A percentile compares a stretch with the other conserved stretches of the same genome.
Evolutionary conservation across 2,888 invertebrate genomes (phyloP).

Genomic region (Eledone cirrhosa): DNA sequence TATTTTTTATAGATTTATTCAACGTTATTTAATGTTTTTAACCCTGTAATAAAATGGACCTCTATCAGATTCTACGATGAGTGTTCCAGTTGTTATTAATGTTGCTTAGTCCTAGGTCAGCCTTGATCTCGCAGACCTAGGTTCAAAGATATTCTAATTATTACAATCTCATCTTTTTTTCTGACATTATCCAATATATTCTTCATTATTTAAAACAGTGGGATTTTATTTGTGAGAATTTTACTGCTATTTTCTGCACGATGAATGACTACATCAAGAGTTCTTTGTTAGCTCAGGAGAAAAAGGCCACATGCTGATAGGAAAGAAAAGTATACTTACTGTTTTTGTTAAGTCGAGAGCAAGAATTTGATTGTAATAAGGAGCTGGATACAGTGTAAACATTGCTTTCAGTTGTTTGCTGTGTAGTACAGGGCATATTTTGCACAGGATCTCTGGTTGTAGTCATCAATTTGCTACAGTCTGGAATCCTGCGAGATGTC

Average conservation of each 20-base stretch:
- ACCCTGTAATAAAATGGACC: no score
- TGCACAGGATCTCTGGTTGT: neutral
- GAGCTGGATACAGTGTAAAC: conserved; percentile 1
- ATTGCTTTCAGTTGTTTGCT: conserved; percentile 4
- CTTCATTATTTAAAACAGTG: no score
- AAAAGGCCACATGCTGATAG: neutral
- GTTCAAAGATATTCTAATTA: no score
- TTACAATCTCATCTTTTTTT: no score
- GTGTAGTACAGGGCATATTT: conserved; percentile 1
- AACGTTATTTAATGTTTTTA: no score
- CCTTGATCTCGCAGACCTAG: no score
- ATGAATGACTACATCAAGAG: neutral
- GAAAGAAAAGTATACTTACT: conserved; percentile 4
- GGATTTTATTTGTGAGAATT: no score
- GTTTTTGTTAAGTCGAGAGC: conserved; percentile 19
- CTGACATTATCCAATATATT: no score
- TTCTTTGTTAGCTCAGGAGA: neutral
- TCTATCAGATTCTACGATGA: no score
- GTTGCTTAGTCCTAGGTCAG: no score
- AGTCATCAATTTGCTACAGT: neutral
- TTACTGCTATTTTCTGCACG: neutral
- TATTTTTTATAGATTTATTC: no score
- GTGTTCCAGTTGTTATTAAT: no score
- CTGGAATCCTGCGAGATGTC: neutral
- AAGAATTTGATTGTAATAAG: conserved; percentile 12